These are phyloP conservation scores for Eutrigla gurnardus DNA, from an alignment of 2,797 vertebrate species.

Conservation along the genomic window DNA sequence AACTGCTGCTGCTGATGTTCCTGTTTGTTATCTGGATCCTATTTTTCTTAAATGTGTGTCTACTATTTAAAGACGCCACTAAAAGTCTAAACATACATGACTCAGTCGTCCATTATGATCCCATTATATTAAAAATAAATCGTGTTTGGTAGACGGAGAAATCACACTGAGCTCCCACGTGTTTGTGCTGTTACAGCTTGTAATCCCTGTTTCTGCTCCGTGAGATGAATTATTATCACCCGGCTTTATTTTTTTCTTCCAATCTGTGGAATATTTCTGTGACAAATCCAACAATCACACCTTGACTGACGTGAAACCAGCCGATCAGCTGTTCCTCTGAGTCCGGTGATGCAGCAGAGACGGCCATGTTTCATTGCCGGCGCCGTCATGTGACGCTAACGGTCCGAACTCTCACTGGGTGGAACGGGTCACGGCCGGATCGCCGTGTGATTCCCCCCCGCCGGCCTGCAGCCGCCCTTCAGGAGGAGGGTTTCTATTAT, in stretches of 20 bases:
- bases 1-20: too few relatives aligned
- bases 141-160: neutral
- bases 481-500: constrained; percentile 62
- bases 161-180: neutral
- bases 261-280: constrained; percentile 17
- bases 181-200: constrained; percentile 4
- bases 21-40: neutral
- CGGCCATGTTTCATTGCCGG: constrained; percentile 29
- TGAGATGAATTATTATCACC: constrained; percentile 25
- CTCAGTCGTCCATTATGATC: neutral
- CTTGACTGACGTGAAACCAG: constrained; percentile 10
- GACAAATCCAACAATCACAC: constrained; percentile 14
- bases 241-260: constrained; percentile 6
- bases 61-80: neutral
- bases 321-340: constrained; percentile 30
- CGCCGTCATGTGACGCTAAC: constrained; percentile 51
- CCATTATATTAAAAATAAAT: neutral
- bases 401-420: constrained; percentile 49
- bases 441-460: constrained; percentile 63
- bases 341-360: constrained; percentile 9
- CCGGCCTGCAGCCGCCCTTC: constrained; percentile 68
- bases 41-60: neutral
- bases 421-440: constrained; percentile 62
- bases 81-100: neutral
- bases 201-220: constrained; percentile 15